Evolutionary conservation across 2,113 vertebrate species (phyloP).

Genomic region (Chunga burmeisteri): DNA sequence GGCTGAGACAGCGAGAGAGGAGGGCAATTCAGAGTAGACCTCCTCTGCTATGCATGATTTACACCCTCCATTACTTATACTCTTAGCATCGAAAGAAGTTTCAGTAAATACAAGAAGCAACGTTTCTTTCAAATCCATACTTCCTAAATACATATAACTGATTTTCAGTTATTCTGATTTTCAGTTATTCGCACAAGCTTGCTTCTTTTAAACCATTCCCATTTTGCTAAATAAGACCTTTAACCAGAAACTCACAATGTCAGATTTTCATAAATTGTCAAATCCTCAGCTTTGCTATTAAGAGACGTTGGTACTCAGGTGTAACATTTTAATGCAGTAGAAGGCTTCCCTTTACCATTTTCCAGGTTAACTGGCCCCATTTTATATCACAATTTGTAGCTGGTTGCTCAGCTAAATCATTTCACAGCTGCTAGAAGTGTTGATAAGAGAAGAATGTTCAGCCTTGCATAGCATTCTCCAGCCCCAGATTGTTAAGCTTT

Average conservation of each 20-base stretch:
- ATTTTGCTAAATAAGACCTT: neutral
- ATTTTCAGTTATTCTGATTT: neutral
- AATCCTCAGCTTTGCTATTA: neutral
- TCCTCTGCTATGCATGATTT: neutral
- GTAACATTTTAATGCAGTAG: neutral
- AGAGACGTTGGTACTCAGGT: neutral
- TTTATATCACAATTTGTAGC: neutral
- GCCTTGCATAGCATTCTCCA: neutral
- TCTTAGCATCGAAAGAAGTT: neutral
- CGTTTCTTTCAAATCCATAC: neutral
- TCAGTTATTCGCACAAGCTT: neutral
- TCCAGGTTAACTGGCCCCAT: neutral
- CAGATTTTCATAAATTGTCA: neutral
- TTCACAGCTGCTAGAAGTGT: neutral
- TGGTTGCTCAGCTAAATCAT: neutral
- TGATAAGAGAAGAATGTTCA: neutral
- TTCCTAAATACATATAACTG: neutral
- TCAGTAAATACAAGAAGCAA: neutral
- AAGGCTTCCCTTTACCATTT: neutral
- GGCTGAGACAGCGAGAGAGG: neutral
- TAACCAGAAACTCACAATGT: neutral
- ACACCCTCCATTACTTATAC: neutral
- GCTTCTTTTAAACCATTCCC: neutral
- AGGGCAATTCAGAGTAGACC: neutral
- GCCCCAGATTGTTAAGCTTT: neutral